Evolutionary conservation across 1,140 invertebrate species (phyloP).

Genomic region (Cyclargus thomasi): DNA sequence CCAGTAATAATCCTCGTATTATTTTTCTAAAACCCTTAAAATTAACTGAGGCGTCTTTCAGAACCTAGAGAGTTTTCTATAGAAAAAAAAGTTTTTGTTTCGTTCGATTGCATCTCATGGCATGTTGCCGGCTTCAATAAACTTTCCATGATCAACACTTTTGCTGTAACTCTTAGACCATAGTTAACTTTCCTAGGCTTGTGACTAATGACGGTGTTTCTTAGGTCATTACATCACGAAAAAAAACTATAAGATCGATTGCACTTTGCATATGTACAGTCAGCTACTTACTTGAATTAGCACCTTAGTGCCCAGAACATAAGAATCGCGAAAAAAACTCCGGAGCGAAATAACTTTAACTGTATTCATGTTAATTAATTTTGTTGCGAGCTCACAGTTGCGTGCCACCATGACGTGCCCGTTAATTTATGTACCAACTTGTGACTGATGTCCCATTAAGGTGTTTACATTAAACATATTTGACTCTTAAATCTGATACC

Average conservation of each 20-base stretch:
- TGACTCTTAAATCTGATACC: neutral
- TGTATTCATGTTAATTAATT: neutral
- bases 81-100: no score
- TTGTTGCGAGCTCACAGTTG: neutral
- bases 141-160: no score
- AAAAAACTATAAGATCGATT: neutral
- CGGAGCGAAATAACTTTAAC: no score
- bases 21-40: no score
- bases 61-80: no score
- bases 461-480: conserved; percentile 4
- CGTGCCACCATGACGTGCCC: neutral
- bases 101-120: no score
- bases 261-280: neutral
- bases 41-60: no score
- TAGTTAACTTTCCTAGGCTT: neutral
- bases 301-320: neutral
- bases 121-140: no score
- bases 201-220: neutral
- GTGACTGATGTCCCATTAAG: neutral
- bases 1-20: no score
- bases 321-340: neutral
- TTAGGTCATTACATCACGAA: neutral
- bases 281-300: neutral
- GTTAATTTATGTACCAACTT: neutral
- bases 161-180: no score